phyloP scores from a whole-genome alignment of 2,113 vertebrate genomes.

The Tauraco erythrolophus region DNA sequence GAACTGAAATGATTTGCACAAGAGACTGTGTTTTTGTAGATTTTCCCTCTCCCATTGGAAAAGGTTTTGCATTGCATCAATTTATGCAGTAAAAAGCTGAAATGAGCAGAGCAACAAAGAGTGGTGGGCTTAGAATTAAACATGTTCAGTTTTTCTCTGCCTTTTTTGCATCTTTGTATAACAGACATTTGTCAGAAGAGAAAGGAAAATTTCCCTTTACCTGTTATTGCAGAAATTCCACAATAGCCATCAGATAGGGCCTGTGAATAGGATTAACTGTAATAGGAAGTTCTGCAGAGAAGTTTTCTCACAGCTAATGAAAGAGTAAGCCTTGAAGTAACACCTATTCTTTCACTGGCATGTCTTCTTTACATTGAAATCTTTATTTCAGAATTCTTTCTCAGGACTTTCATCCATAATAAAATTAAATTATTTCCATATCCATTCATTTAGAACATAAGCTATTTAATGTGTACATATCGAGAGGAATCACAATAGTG shows the following conservation, averaged over 20 bases:
- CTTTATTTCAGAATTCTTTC: not conserved
- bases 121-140: not conserved
- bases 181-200: not conserved
- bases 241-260: not conserved
- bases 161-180: not conserved
- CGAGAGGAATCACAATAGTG: not conserved
- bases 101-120: not conserved
- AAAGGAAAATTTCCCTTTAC: not conserved
- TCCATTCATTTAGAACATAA: not conserved
- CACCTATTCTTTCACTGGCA: not conserved
- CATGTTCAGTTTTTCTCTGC: accelerated
- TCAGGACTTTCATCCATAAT: not conserved
- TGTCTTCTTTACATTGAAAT: not conserved
- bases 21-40: not conserved
- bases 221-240: not conserved
- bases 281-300: not conserved
- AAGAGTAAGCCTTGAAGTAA: not conserved
- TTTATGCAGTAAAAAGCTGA: not conserved
- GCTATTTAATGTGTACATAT: not conserved
- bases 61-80: not conserved
- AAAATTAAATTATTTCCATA: not conserved
- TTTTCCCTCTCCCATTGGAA: not conserved
- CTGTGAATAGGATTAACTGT: not conserved
- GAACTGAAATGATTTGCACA: not conserved
- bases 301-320: not conserved